Evolutionary conservation across 2,888 invertebrate genomes (phyloP).

Genomic region (Euzophera pinguis): DNA sequence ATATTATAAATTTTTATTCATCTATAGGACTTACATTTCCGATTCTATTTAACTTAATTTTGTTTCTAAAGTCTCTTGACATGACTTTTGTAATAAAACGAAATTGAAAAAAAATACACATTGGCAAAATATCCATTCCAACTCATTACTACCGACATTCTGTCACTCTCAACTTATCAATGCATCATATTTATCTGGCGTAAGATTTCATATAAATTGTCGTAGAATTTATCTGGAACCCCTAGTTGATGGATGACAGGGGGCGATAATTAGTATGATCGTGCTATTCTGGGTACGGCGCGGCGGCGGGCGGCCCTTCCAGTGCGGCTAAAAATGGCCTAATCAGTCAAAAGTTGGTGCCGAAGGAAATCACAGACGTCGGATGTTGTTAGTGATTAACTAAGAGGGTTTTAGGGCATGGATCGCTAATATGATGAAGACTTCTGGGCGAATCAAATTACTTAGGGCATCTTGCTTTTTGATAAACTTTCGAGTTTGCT

Average conservation of each 20-base stretch:
- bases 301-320: conserved; percentile 46
- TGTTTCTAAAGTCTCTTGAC: no score
- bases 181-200: conserved; percentile 25
- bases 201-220: conserved; percentile 55
- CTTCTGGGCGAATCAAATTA: not conserved
- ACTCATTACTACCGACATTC: not conserved
- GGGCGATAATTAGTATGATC: conserved; percentile 72
- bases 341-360: conserved; percentile 66
- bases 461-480: not conserved
- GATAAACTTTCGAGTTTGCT: not conserved
- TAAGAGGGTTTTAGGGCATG: conserved; percentile 23
- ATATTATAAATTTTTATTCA: no score
- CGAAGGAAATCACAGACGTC: conserved; percentile 35
- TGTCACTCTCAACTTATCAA: conserved; percentile 16
- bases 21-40: no score
- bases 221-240: conserved; percentile 50
- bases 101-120: no score
- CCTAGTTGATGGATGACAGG: conserved; percentile 48
- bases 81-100: no score
- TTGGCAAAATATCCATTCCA: no score
- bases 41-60: no score
- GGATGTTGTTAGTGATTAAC: conserved; percentile 40
- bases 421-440: conserved; percentile 12
- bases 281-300: conserved; percentile 57
- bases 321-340: conserved; percentile 68